Evolutionary conservation across 1,140 invertebrate species (phyloP).

Genomic region (Reticulitermes speratus): DNA sequence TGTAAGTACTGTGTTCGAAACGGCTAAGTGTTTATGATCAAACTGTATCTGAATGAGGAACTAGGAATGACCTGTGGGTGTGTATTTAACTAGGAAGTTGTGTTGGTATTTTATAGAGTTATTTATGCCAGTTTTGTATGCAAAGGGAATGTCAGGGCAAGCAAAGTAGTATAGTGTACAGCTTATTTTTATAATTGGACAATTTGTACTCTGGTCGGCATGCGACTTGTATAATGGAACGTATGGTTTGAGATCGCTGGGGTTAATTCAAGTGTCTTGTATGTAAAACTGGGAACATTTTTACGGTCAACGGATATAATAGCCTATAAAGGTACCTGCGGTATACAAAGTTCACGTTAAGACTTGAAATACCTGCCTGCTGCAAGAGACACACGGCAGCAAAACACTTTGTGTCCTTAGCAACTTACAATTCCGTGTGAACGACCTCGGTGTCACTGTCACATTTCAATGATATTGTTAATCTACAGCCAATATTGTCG

Average conservation of each 20-base stretch:
- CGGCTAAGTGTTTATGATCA: too few species aligned
- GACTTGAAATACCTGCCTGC: background rate
- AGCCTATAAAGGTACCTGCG: background rate
- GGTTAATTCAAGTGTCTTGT: conserved; percentile 18
- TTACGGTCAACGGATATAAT: background rate
- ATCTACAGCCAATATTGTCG: too few species aligned
- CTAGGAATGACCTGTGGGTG: too few species aligned
- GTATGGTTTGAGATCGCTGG: background rate
- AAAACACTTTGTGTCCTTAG: background rate
- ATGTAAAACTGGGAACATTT: conserved; percentile 1
- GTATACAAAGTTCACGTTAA: background rate
- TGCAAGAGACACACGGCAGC: background rate
- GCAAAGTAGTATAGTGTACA: background rate
- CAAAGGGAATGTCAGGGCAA: background rate
- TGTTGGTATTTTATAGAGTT: background rate
- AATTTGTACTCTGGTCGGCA: conserved; percentile 3
- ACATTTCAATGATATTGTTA: too few species aligned
- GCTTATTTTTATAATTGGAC: conserved; percentile 14
- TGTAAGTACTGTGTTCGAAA: too few species aligned
- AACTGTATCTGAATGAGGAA: background rate
- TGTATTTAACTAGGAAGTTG: background rate
- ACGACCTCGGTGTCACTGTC: background rate
- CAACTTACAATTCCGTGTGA: background rate
- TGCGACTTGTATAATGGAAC: background rate
- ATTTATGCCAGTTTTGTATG: background rate